phyloP scores from a whole-genome alignment of 2,888 invertebrate species.

The Gonocerus acuteangulatus region DNA sequence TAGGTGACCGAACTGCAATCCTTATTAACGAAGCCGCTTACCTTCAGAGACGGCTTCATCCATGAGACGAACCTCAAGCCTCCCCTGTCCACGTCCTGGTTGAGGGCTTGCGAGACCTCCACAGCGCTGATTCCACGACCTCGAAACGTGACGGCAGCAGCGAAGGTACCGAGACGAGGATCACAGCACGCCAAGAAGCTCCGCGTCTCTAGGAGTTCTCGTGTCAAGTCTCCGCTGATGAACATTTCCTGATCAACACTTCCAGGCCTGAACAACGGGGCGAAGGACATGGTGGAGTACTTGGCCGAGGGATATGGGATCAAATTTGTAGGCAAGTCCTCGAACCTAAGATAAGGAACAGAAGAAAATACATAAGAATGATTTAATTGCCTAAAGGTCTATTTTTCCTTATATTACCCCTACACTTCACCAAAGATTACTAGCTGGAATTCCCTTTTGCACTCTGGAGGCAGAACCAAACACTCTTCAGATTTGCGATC shows the following conservation, averaged over 20 bases:
- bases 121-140: neutral
- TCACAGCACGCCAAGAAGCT: conserved; percentile 5
- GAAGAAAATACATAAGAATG: neutral
- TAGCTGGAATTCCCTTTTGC: no score
- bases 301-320: neutral
- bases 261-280: neutral
- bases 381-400: neutral
- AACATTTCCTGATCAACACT: neutral
- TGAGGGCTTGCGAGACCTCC: neutral
- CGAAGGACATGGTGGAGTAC: conserved; percentile 5
- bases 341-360: neutral
- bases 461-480: no score
- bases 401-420: no score
- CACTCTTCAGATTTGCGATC: no score
- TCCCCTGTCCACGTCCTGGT: neutral
- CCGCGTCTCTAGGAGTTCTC: conserved; percentile 1
- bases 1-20: no score
- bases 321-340: conserved; percentile 3
- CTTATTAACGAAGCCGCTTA: no score
- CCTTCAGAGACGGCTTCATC: conserved; percentile 9
- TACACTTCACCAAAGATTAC: no score
- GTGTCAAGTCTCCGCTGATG: neutral
- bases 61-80: neutral
- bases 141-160: neutral
- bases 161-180: neutral